Percentiles rank a stretch among this genome's conserved stretches.
These are phyloP conservation scores for Epinotia bilunana DNA, from an alignment of 2,888 invertebrate genomes.

Conservation along the genomic window DNA sequence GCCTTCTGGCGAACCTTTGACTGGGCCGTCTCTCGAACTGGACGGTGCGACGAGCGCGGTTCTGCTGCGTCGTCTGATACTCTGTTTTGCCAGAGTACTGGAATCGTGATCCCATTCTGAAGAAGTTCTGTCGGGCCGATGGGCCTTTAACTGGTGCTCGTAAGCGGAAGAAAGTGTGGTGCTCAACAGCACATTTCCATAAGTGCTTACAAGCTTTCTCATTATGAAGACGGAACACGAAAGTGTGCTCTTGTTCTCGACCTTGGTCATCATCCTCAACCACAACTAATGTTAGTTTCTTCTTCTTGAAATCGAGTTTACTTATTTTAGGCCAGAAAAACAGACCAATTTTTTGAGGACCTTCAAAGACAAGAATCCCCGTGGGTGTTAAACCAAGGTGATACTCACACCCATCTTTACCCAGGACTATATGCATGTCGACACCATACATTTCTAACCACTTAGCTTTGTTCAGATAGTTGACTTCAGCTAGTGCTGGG, in stretches of 20 bases:
- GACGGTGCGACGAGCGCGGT: conserved; percentile 95
- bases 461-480: conserved; percentile 97
- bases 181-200: conserved; percentile 99
- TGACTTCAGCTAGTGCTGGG: conserved; percentile 98
- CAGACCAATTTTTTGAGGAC: conserved; percentile 97
- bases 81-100: conserved; percentile 98
- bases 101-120: conserved; percentile 99
- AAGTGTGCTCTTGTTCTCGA: conserved; percentile 98
- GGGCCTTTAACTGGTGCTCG: conserved; percentile 95
- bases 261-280: conserved; percentile 99
- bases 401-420: conserved; percentile 98
- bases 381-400: conserved; percentile 98
- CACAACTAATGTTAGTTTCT: conserved; percentile 97
- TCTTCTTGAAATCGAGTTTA: conserved; percentile 98
- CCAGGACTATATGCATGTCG: conserved; percentile 98
- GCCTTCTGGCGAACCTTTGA: conserved; percentile 97
- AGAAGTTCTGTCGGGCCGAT: conserved; percentile 96
- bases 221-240: conserved; percentile 97
- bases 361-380: conserved; percentile 99
- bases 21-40: conserved; percentile 98
- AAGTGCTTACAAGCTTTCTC: conserved; percentile 99
- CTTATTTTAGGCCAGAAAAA: conserved; percentile 99
- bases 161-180: conserved; percentile 99
- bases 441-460: conserved; percentile 99
- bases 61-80: conserved; percentile 97